A percentile compares a stretch with the other conserved stretches of the same genome.
Conservation (phyloP, 2,888 invertebrate genomes). For the Hololepta plana region DNA sequence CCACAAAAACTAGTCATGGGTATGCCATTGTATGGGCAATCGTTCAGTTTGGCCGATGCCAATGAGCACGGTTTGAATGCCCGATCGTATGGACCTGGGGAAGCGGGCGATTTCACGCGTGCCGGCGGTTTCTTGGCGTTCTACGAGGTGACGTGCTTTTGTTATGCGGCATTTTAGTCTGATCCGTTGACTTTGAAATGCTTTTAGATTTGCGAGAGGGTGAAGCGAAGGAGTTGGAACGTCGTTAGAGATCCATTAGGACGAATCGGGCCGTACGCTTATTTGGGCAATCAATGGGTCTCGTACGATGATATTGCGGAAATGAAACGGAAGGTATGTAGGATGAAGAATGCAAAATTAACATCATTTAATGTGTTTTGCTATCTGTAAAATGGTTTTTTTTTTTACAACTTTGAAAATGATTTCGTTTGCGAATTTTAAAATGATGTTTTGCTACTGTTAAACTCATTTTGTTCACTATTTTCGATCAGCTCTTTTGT, state of each 20-base stretch:
- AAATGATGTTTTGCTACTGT: too few relatives aligned
- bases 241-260: conserved; percentile 41
- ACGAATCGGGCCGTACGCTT: conserved; percentile 54
- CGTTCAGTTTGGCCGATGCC: conserved; percentile 43
- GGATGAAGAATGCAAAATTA: background rate
- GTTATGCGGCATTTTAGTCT: background rate
- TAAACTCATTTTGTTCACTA: too few relatives aligned
- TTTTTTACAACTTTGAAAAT: background rate
- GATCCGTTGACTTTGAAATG: conserved; percentile 1
- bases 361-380: background rate
- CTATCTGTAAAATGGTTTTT: background rate
- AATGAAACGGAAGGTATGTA: conserved; percentile 38
- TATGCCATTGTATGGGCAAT: conserved; percentile 60
- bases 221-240: conserved; percentile 38
- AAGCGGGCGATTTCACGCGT: conserved; percentile 47
- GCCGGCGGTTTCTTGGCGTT: conserved; percentile 60
- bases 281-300: conserved; percentile 57
- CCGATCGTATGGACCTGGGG: conserved; percentile 44
- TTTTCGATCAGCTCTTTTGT: too few relatives aligned
- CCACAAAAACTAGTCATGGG: conserved; percentile 50
- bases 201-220: conserved; percentile 40
- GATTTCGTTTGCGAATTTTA: too few relatives aligned
- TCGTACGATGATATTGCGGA: conserved; percentile 55
- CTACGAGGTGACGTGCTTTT: conserved; percentile 38
- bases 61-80: conserved; percentile 35